A percentile compares a stretch with the other conserved stretches of the same genome.
Evolutionary conservation across 2,797 vertebrate genomes (phyloP).

Genomic region (Toxotes lorentzi): DNA sequence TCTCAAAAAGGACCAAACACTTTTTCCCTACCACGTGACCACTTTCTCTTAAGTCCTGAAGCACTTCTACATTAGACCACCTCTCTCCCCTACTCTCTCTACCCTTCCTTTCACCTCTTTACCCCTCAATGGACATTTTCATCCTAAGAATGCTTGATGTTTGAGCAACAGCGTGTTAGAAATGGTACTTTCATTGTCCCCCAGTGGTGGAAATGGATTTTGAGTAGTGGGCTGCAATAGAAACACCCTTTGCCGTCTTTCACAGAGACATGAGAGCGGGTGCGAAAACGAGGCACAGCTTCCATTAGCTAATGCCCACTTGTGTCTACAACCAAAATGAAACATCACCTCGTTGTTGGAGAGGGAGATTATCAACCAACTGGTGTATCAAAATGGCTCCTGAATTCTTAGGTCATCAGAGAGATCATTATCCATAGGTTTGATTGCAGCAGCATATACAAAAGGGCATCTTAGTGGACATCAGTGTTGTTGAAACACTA

Average conservation of each 20-base stretch:
- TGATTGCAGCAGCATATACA: neutral
- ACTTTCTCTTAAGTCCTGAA: slow-evolving; percentile 87
- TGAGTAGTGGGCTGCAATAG: slow-evolving; percentile 80
- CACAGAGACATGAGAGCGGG: slow-evolving; percentile 69
- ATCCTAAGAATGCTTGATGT: slow-evolving; percentile 90
- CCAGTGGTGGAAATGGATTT: slow-evolving; percentile 83
- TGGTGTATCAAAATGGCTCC: slow-evolving; percentile 46
- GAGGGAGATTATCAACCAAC: slow-evolving; percentile 46
- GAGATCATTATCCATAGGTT: slow-evolving; percentile 64
- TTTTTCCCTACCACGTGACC: slow-evolving; percentile 81
- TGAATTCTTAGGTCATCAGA: slow-evolving; percentile 50
- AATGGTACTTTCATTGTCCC: slow-evolving; percentile 83
- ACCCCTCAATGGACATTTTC: slow-evolving; percentile 83
- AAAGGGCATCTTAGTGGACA: slow-evolving; percentile 76
- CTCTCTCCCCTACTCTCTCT: slow-evolving; percentile 75
- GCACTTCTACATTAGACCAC: slow-evolving; percentile 86
- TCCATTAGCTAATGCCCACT: slow-evolving; percentile 90
- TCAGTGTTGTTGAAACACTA: slow-evolving; percentile 14
- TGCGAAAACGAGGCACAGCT: slow-evolving; percentile 70
- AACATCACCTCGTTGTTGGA: slow-evolving; percentile 60
- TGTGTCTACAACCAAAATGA: slow-evolving; percentile 78
- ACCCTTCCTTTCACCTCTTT: slow-evolving; percentile 81
- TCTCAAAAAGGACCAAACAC: slow-evolving; percentile 89
- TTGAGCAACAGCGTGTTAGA: slow-evolving; percentile 77
- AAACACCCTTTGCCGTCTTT: slow-evolving; percentile 73